A percentile compares a stretch with the other conserved stretches of the same genome.
Conservation (phyloP, 2,888 invertebrate species). For the Drosophila helvetica region DNA sequence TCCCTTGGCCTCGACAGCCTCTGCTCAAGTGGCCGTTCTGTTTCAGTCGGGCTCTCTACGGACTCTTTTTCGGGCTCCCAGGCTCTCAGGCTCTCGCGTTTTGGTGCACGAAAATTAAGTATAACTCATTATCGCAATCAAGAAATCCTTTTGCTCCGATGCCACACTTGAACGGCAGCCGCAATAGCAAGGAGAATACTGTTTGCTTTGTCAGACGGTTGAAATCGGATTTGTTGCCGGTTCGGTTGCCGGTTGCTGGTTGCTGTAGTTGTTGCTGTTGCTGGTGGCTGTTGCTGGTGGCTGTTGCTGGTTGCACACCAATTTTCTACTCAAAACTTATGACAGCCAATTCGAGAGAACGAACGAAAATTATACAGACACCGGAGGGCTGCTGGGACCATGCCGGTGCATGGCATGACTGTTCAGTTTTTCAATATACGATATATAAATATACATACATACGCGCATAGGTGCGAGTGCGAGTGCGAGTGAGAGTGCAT, state of each 20-base stretch:
- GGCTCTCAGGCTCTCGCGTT: not conserved
- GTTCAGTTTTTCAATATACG: slow-evolving; percentile 30
- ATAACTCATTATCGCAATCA: slow-evolving; percentile 78
- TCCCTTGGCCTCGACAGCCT: slow-evolving; percentile 4
- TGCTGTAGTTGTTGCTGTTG: slow-evolving; percentile 24
- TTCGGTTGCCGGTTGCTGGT: no score
- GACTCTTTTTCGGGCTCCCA: not conserved
- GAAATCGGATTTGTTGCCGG: no score
- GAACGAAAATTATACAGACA: slow-evolving; percentile 79
- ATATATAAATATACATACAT: not conserved
- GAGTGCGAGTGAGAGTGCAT: no score
- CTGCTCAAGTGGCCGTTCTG: slow-evolving; percentile 30
- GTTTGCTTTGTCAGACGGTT: no score
- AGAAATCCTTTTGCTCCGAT: slow-evolving; percentile 69
- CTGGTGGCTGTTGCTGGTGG: slow-evolving; percentile 35
- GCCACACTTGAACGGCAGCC: slow-evolving; percentile 55
- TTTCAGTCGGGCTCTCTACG: not conserved
- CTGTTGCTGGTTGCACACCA: slow-evolving; percentile 73
- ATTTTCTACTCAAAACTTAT: slow-evolving; percentile 81
- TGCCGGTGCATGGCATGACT: slow-evolving; percentile 47
- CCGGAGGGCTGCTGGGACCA: slow-evolving; percentile 39
- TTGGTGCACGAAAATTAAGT: slow-evolving; percentile 59
- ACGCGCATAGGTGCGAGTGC: no score
- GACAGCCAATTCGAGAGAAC: slow-evolving; percentile 81
- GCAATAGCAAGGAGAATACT: slow-evolving; percentile 16